phyloP scores from a whole-genome alignment of 1,140 invertebrate species.

The Hydropsyche tenuis region DNA sequence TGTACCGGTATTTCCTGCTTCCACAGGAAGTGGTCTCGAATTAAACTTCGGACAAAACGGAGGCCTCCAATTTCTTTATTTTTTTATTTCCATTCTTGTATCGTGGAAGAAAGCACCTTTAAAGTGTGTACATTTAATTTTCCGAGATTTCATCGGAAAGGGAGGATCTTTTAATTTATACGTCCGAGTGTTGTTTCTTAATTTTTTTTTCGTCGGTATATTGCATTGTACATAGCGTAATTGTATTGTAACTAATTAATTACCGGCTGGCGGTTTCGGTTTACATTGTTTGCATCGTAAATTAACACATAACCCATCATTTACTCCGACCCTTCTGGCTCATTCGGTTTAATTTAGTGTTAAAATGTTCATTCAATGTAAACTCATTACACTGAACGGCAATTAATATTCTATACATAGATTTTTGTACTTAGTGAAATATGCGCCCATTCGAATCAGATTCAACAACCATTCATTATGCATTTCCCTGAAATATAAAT shows the following conservation, averaged over 20 bases:
- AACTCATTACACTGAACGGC: not conserved
- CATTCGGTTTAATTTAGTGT: slow-evolving; percentile 15
- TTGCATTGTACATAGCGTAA: not conserved
- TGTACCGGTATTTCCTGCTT: not conserved
- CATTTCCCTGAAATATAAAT: too few species aligned
- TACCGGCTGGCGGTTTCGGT: not conserved
- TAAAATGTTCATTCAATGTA: slow-evolving; percentile 18
- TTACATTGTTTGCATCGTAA: slow-evolving; percentile 11
- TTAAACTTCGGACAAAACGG: slow-evolving; percentile 10
- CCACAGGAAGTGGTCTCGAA: slow-evolving; percentile 16
- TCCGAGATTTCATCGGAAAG: not conserved
- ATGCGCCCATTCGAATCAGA: too few species aligned
- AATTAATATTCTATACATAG: not conserved
- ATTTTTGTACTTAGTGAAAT: too few species aligned
- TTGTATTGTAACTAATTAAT: slow-evolving; percentile 13
- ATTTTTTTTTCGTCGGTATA: not conserved
- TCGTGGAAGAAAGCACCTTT: not conserved
- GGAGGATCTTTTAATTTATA: not conserved
- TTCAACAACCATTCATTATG: too few species aligned
- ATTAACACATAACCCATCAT: slow-evolving; percentile 20
- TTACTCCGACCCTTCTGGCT: slow-evolving; percentile 16
- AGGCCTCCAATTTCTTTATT: not conserved
- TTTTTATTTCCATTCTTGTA: not conserved
- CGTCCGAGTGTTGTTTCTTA: not conserved
- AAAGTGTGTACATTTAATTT: slow-evolving; percentile 20